These are phyloP conservation scores for Pristionchus maxplancki DNA, from an alignment of 2,888 invertebrate genomes.

Conservation along the genomic window DNA sequence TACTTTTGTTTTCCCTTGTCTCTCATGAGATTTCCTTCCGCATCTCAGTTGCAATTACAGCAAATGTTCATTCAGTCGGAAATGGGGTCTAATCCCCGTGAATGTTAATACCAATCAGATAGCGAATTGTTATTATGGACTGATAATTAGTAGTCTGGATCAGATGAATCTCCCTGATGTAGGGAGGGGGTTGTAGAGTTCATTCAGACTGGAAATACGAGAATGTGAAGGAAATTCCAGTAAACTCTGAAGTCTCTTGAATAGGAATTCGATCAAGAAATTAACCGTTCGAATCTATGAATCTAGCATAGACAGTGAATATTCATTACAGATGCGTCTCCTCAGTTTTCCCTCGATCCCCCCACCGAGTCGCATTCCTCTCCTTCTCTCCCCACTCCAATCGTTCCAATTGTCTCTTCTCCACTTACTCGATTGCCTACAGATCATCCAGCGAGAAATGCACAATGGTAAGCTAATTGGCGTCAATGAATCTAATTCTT, in stretches of 20 bases:
- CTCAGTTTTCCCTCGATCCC: slow-evolving; percentile 16
- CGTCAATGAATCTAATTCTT: not conserved
- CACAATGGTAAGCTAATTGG: not conserved
- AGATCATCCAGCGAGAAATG: slow-evolving; percentile 2
- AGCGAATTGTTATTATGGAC: not conserved
- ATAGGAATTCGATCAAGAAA: not conserved
- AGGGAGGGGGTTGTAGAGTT: not conserved
- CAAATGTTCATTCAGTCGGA: not conserved
- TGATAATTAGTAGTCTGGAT: not conserved
- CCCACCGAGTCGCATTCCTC: not conserved
- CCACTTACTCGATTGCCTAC: not conserved
- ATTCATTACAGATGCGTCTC: not conserved
- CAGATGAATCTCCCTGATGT: not conserved
- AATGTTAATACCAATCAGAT: not conserved
- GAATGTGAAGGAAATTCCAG: not conserved
- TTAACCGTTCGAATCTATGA: too few species aligned
- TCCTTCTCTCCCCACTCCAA: not conserved
- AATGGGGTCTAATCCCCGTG: not conserved
- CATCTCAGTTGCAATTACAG: not conserved
- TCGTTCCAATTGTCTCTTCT: slow-evolving; percentile 5
- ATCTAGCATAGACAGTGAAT: too few species aligned
- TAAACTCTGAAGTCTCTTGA: not conserved
- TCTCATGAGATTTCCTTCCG: not conserved
- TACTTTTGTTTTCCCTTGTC: not conserved
- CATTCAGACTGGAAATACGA: not conserved